phyloP scores from a whole-genome alignment of 2,888 invertebrate genomes.

The Tanypteryx hageni region DNA sequence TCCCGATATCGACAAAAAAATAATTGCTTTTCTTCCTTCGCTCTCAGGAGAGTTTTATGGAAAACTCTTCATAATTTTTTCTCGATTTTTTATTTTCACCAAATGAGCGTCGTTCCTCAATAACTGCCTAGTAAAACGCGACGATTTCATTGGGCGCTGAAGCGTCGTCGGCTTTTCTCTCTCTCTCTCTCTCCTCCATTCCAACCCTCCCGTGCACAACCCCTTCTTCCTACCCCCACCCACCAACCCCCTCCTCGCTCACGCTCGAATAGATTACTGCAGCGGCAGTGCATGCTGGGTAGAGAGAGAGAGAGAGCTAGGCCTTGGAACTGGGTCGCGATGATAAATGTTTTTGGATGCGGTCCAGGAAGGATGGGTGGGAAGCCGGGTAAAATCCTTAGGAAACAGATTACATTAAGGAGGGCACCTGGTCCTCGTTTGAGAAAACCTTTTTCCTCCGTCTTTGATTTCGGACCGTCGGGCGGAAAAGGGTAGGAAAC shows the following conservation, averaged over 20 bases:
- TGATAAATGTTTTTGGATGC: conserved; percentile 57
- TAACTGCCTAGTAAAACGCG: background rate
- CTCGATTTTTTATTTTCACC: background rate
- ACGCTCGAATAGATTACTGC: conserved; percentile 58
- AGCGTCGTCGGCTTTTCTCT: background rate
- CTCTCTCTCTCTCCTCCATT: too few relatives aligned
- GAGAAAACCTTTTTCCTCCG: background rate
- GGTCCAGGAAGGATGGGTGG: conserved; percentile 39
- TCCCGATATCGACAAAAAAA: background rate
- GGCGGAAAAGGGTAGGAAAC: background rate
- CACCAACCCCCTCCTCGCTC: background rate
- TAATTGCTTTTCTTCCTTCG: background rate
- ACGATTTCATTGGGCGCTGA: conserved; percentile 17
- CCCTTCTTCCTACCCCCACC: background rate
- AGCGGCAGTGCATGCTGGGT: conserved; percentile 52
- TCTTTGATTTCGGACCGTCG: conserved; percentile 3
- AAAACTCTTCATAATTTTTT: background rate
- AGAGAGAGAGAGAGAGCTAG: background rate
- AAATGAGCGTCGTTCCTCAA: background rate
- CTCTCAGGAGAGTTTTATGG: background rate
- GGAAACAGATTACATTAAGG: conserved; percentile 38
- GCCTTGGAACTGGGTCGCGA: conserved; percentile 46
- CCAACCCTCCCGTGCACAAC: too few relatives aligned
- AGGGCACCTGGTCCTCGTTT: conserved; percentile 12
- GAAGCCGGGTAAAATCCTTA: background rate